Evolutionary conservation across 2,113 vertebrate species (phyloP), one percentile per base, ranked within the genome.

Genomic region (Ictalurus punctatus): DNA sequence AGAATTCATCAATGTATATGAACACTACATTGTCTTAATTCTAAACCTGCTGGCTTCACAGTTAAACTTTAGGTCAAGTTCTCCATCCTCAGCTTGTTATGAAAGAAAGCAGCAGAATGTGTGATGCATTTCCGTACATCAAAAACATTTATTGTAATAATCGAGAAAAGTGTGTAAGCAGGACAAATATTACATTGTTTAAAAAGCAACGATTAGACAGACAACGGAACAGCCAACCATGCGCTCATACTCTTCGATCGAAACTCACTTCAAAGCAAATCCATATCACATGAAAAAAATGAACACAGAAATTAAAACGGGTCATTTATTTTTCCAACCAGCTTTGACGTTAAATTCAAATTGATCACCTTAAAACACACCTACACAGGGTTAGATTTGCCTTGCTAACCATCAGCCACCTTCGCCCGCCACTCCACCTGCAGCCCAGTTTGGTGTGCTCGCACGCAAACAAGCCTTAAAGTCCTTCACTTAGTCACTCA

Each of bases 401-500:
- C 69, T 76, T 7, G 79, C 52, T 44, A 27, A 25, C 27, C 4
- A 27, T 83, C 44, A 67, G 10, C 44, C 54, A 52, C 17, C 40
- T 12, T 12, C 81, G 21, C 7, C 87, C n/a, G 4, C 14, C 13
- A 16, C 54, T 3, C 74, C 63, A 40, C 63, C 59, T 52, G 44
- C 21, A 9, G 74, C 27, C 76, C 86, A 17, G 19, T 52, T 23
- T 5, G n/a, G 6, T 54, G 61, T 83, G 67, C 44, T 40, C 89
- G 87, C 37, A 91, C 86, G 94, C 94, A 94, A 93, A 89, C 93
- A 94, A 93, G 76, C 91, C 92, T 82, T 37, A 88, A 80, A 25
- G 81, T 48, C 93, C 91, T 90, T 92, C 91, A 90, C 91, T 89
- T 67, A 86, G 40, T 80, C 34, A 84, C 30, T 85, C 27, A 84